phyloP scores from a whole-genome alignment of 1,140 invertebrate species.

The Brachionus rubens region DNA sequence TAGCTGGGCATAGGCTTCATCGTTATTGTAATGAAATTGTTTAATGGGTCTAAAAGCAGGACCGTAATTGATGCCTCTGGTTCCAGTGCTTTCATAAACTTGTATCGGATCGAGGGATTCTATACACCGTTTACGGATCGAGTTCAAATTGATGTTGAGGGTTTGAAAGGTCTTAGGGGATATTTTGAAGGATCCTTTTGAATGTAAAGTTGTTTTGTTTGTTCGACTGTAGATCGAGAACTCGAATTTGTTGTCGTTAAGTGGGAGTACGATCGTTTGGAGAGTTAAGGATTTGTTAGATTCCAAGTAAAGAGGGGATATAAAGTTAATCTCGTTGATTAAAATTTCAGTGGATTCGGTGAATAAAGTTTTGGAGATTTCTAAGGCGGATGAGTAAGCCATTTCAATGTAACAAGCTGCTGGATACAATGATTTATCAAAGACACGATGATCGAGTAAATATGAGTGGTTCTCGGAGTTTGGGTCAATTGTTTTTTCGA shows the following conservation, averaged over 20 bases:
- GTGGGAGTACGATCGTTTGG: neutral
- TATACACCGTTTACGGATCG: neutral
- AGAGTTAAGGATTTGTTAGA: neutral
- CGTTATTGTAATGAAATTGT: neutral
- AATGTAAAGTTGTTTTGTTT: neutral
- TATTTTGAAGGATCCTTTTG: too few species aligned
- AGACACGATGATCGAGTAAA: neutral
- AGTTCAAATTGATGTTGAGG: too few species aligned
- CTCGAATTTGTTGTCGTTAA: neutral
- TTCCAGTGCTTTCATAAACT: neutral
- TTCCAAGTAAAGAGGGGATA: neutral
- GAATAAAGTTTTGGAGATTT: neutral
- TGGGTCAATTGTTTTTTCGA: neutral
- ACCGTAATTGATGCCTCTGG: neutral
- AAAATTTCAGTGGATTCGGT: neutral
- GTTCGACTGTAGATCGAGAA: neutral
- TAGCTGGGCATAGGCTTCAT: neutral
- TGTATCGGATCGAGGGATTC: neutral
- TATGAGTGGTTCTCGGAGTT: neutral
- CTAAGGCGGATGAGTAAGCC: neutral
- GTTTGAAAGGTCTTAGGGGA: too few species aligned
- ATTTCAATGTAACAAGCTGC: constrained; percentile 10
- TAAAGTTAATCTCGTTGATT: neutral
- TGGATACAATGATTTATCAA: neutral
- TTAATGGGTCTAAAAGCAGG: neutral